Percentiles rank a stretch among this genome's conserved stretches.
Conservation (phyloP, 64 coral and sea anemone species). For the Stylophora pistillata region DNA sequence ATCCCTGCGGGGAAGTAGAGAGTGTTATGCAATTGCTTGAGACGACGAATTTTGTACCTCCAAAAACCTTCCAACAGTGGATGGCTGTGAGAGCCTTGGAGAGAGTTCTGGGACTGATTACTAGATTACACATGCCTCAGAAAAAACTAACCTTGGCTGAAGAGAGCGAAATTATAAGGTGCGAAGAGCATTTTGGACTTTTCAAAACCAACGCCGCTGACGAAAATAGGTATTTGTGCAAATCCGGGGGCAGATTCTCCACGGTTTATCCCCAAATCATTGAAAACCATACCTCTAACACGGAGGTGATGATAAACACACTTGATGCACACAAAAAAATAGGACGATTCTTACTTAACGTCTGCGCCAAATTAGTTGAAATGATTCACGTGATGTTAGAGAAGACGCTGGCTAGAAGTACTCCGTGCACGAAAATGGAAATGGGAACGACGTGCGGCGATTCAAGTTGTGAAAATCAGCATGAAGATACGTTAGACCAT, state of each 20-base stretch:
- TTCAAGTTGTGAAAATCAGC: constrained; percentile 46
- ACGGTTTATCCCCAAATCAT: not conserved
- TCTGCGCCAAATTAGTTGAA: constrained; percentile 34
- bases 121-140: constrained; percentile 40
- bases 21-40: constrained; percentile 45
- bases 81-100: constrained; percentile 63
- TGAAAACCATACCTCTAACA: not conserved
- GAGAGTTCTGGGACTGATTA: constrained; percentile 51
- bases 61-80: constrained; percentile 33
- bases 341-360: constrained; percentile 12
- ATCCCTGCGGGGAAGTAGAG: constrained; percentile 78
- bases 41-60: constrained; percentile 2
- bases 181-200: constrained; percentile 79
- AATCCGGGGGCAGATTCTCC: constrained; percentile 48
- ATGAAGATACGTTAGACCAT: constrained; percentile 24
- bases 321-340: constrained; percentile 11
- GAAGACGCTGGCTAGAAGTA: constrained; percentile 10
- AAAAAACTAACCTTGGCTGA: not conserved
- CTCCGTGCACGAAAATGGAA: constrained; percentile 20
- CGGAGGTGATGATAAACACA: not conserved
- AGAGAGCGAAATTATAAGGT: constrained; percentile 32
- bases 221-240: not conserved
- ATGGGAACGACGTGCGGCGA: constrained; percentile 17
- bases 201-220: constrained; percentile 1
- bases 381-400: constrained; percentile 45